These are phyloP conservation scores for Chrysogorgia sp. DNA, from an alignment of 92 coral and sea anemone species.

Conservation along the genomic window DNA sequence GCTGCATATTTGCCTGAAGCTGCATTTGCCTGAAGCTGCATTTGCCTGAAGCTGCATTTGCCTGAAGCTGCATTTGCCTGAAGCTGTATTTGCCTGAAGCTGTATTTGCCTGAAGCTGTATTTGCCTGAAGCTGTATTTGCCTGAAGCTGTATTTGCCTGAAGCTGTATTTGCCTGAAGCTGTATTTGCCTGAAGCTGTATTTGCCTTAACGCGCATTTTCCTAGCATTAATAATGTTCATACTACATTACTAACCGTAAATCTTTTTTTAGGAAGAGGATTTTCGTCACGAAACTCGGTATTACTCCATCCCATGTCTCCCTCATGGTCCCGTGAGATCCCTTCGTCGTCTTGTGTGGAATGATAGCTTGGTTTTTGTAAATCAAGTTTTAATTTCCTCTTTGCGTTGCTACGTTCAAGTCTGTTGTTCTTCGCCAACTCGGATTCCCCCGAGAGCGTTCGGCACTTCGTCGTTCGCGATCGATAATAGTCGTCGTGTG, in stretches of 20 bases:
- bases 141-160: too few relatives aligned
- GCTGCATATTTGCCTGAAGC: too few relatives aligned
- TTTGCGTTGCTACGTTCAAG: constrained; percentile 26
- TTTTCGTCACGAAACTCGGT: constrained; percentile 33
- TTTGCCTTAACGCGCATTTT: not conserved
- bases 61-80: too few relatives aligned
- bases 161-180: not conserved
- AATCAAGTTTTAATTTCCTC: constrained; percentile 17
- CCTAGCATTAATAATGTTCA: not conserved
- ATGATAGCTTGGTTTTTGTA: constrained; percentile 13
- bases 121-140: too few relatives aligned
- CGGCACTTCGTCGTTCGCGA: constrained; percentile 31
- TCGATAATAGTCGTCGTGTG: constrained; percentile 36
- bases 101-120: too few relatives aligned
- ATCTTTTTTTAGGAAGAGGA: constrained; percentile 19
- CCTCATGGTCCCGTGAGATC: constrained; percentile 31
- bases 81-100: too few relatives aligned
- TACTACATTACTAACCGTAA: constrained; percentile 14
- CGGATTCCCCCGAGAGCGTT: constrained; percentile 25
- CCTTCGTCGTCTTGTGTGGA: constrained; percentile 15
- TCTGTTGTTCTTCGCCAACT: not conserved
- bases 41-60: too few relatives aligned
- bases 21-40: too few relatives aligned
- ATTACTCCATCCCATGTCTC: constrained; percentile 25
- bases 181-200: not conserved